Conservation (phyloP, 2,888 invertebrate genomes). For the Heliconius cydno region DNA sequence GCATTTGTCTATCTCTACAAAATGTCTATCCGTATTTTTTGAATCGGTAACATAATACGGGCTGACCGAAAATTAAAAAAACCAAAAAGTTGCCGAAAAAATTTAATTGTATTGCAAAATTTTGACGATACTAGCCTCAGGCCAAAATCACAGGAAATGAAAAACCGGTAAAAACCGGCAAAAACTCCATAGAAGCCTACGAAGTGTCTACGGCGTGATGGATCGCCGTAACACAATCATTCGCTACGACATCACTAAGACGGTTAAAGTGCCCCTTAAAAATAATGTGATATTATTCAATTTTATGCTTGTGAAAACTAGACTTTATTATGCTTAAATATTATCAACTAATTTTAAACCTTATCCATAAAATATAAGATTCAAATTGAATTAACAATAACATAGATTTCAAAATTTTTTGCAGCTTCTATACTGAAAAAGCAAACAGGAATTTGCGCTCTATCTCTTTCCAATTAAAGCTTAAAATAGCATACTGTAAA, state of each 20-base stretch:
- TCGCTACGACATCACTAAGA: constrained; percentile 67
- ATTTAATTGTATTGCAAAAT: constrained; percentile 75
- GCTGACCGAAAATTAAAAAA: constrained; percentile 72
- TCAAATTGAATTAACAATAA: not conserved
- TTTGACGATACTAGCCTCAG: constrained; percentile 64
- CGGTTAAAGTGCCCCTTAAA: constrained; percentile 79
- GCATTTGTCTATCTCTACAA: constrained; percentile 42
- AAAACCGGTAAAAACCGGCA: constrained; percentile 71
- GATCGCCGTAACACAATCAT: constrained; percentile 81
- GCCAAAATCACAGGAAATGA: constrained; percentile 75
- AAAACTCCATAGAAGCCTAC: constrained; percentile 74
- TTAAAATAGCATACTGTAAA: constrained; percentile 13
- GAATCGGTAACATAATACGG: constrained; percentile 70
- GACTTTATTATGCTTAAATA: constrained; percentile 26
- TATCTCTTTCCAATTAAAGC: not conserved
- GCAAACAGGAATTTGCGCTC: constrained; percentile 24
- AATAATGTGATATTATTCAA: constrained; percentile 80
- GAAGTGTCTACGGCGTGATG: constrained; percentile 77
- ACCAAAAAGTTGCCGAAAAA: constrained; percentile 64
- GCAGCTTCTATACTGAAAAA: constrained; percentile 6
- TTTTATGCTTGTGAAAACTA: constrained; percentile 52
- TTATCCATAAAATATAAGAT: constrained; percentile 46
- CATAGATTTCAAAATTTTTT: constrained; percentile 14
- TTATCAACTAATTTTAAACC: constrained; percentile 33
- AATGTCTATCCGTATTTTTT: constrained; percentile 59